These are phyloP conservation scores for Montipora cactus DNA, from an alignment of 64 coral and sea anemone genomes.

Conservation along the genomic window DNA sequence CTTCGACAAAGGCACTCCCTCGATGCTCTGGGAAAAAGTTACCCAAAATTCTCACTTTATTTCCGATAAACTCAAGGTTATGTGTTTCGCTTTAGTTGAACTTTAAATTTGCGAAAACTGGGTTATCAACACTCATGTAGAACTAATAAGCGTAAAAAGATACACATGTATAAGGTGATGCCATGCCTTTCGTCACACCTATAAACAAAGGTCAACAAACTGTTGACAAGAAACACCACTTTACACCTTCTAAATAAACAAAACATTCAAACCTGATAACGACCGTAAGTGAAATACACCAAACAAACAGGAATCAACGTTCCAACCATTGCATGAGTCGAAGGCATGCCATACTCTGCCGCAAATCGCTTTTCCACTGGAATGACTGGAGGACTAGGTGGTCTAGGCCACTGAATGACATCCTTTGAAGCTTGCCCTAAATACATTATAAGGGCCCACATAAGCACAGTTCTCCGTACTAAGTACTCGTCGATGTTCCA, in stretches of 20 bases:
- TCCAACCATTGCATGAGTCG: slow-evolving; percentile 92
- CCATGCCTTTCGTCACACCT: not conserved
- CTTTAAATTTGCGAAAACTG: no score
- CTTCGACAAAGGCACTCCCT: no score
- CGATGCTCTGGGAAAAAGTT: no score
- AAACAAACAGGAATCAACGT: slow-evolving; percentile 86
- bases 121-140: no score
- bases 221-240: not conserved
- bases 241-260: not conserved
- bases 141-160: no score
- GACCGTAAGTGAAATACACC: slow-evolving; percentile 91
- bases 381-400: slow-evolving; percentile 80
- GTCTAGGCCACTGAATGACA: slow-evolving; percentile 88
- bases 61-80: no score
- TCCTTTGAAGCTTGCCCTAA: slow-evolving; percentile 88
- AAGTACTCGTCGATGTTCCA: slow-evolving; percentile 94
- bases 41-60: no score
- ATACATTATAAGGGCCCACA: slow-evolving; percentile 92
- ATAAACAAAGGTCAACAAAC: not conserved
- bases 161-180: no score
- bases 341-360: slow-evolving; percentile 90
- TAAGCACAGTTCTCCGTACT: slow-evolving; percentile 74
- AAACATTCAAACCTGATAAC: slow-evolving; percentile 71
- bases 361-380: slow-evolving; percentile 86
- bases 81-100: no score